Conservation (phyloP, 2,113 vertebrate species). For the Oreotragus oreotragus region DNA sequence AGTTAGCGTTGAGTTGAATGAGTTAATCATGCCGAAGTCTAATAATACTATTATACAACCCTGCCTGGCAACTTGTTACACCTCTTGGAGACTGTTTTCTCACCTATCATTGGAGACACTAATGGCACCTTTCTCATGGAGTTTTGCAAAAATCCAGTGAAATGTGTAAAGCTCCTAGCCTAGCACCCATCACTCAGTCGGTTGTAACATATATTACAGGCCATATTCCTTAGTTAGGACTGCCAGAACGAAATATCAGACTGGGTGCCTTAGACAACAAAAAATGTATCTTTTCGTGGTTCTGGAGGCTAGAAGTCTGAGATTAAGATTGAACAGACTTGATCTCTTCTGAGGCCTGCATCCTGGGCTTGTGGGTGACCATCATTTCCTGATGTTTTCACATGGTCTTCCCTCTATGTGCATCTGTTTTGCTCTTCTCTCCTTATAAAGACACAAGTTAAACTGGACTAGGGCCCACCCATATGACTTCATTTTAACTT, state of each 20-base stretch:
- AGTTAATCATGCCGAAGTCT: background rate
- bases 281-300: background rate
- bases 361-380: background rate
- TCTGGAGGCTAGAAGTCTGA: background rate
- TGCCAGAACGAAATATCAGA: background rate
- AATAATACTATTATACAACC: background rate
- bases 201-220: background rate
- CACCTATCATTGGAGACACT: background rate
- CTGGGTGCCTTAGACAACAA: no score
- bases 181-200: fast-evolving
- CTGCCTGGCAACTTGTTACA: background rate
- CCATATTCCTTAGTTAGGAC: background rate
- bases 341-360: background rate
- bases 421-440: background rate
- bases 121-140: no score
- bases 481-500: background rate
- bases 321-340: background rate
- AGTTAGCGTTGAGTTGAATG: fast-evolving
- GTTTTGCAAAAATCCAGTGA: background rate
- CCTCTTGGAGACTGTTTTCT: background rate
- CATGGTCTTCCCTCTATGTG: background rate
- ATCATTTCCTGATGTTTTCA: background rate
- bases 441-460: background rate
- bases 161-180: background rate
- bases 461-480: background rate